A percentile compares a stretch with the other conserved stretches of the same genome.
Conservation (phyloP, 1,140 invertebrate species). For the Vollenhovia emeryi region DNA sequence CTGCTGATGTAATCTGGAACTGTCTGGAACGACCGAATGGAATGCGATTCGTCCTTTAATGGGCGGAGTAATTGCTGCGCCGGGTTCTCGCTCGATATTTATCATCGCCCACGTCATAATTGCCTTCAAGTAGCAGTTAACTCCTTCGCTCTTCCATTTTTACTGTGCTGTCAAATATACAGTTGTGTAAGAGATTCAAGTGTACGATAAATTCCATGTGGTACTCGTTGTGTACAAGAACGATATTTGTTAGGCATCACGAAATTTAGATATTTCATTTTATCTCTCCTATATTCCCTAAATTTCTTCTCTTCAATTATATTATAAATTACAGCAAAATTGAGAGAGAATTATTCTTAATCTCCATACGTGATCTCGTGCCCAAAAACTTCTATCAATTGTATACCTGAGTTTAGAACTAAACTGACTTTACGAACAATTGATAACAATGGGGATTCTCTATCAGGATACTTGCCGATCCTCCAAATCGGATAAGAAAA, state of each 20-base stretch:
- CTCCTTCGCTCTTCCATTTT: not conserved
- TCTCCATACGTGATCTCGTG: not conserved
- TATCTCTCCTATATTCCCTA: not conserved
- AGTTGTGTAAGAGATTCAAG: not conserved
- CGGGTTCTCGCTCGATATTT: not conserved
- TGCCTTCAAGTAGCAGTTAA: not conserved
- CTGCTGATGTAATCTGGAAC: conserved; percentile 36
- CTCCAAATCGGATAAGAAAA: not conserved
- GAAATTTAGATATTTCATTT: not conserved
- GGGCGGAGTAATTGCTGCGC: conserved; percentile 14
- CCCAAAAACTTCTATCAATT: not conserved
- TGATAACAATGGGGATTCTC: not conserved
- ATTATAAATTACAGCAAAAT: not conserved
- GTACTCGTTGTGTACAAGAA: not conserved
- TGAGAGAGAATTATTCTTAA: not conserved
- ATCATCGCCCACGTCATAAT: not conserved
- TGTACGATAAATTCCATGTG: not conserved
- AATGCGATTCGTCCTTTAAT: conserved; percentile 36
- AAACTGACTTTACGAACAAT: not conserved
- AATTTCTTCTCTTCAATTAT: no score
- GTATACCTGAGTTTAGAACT: not conserved
- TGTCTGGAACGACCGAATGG: not conserved
- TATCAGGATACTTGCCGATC: not conserved
- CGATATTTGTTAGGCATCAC: not conserved
- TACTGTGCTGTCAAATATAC: not conserved